Base-by-base conservation (phyloP, 35 echinoderm and acorn worm species). In the Strongylocentrotus purpuratus region DNA sequence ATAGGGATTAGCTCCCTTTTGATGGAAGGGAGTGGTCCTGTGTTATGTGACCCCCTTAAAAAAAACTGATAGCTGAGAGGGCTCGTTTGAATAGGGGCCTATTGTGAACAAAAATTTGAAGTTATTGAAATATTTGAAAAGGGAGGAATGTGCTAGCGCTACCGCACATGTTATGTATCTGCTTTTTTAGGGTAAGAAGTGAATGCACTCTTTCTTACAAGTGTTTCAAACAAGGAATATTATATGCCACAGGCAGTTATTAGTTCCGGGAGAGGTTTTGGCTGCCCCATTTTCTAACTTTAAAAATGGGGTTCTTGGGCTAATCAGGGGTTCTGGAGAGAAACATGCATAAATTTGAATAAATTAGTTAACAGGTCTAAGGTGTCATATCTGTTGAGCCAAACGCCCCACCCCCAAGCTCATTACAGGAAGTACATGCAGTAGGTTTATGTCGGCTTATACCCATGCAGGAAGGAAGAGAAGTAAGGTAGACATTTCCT, bases 121-220 rank as follows among this genome's bases (percentile, higher is more conserved):
- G 65, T 78, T 78, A 78, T 78, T 78, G 65, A 78, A 78, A 78
- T 78, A 78, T 78, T 78, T 78, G 65, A 22, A 78, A 78, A 78
- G 65, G 65, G 65, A 78, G 65, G 65, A 78, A 78, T 78, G 4
- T 78, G 65, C 2, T 78, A 78, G 7, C 65, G 65, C 65, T 78
- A 78, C 65, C 65, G 50, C 28, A 78, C 65, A 78, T 78, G 28
- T 78, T 78, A 78, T 78, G 22, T 1, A n/a, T n/a, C 65, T 78
- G 65, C 20, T 78, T 71, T 28, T 71, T 25, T n/a, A 41, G 35
- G 50, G 50, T 78, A n/a, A 78, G 25, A 78, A 78, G 65, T 78
- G 20, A 78, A 78, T 78, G 65, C 65, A 78, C 65, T 78, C 17
- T 70, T 70, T 48, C 4, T 50, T n/a, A 25, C 22, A 78, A n/a